Percentiles rank a stretch among this genome's conserved stretches.
Conservation (phyloP, 2,888 invertebrate genomes). For the Hedya salicella region DNA sequence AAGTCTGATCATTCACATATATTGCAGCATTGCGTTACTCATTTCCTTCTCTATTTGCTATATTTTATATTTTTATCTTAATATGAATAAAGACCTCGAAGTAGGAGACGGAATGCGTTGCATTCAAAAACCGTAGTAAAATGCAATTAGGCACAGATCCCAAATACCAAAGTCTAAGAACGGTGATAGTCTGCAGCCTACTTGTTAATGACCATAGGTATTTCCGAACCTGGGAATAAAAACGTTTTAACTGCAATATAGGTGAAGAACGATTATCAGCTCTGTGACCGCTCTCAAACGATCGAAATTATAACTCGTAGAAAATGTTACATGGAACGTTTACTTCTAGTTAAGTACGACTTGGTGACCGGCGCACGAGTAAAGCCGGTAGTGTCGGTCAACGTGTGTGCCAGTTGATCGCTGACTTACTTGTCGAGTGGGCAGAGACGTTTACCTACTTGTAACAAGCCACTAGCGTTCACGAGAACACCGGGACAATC, state of each 20-base stretch:
- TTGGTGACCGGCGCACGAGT: slow-evolving; percentile 9
- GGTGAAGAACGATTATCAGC: background rate
- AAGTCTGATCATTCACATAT: too few species aligned
- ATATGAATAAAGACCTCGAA: too few species aligned
- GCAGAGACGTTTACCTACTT: slow-evolving; percentile 16
- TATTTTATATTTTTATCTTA: too few species aligned
- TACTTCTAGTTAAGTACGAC: background rate
- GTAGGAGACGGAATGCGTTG: background rate
- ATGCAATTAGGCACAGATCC: background rate
- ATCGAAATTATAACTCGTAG: background rate
- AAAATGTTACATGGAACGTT: background rate
- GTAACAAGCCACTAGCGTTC: background rate
- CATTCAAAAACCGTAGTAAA: background rate
- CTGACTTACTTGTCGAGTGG: slow-evolving; percentile 15
- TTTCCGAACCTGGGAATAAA: background rate
- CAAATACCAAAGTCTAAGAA: slow-evolving; percentile 11
- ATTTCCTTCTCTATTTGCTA: too few species aligned
- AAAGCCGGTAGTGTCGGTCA: slow-evolving; percentile 6
- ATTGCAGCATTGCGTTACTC: too few species aligned
- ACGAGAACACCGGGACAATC: background rate
- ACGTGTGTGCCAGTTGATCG: slow-evolving; percentile 18
- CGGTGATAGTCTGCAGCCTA: slow-evolving; percentile 16
- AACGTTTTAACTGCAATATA: background rate
- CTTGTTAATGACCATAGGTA: slow-evolving; percentile 20
- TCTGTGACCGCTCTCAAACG: background rate